Percentiles rank a stretch among this genome's conserved stretches.
phyloP scores from a whole-genome alignment of 2,113 vertebrate genomes.

The Myotis davidii region DNA sequence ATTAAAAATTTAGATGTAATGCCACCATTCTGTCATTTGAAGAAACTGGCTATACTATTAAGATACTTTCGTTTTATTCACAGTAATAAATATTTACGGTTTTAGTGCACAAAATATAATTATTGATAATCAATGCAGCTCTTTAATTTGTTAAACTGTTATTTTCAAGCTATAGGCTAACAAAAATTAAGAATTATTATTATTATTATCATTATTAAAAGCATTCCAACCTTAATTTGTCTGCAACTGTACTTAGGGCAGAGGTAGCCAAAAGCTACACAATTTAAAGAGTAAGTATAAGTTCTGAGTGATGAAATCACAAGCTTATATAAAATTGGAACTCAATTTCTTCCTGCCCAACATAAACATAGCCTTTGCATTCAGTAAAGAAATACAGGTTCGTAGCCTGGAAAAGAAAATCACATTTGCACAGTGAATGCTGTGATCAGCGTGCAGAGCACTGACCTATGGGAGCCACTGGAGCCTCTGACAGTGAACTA shows the following conservation, averaged over 20 bases:
- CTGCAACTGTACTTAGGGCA: neutral
- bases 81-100: conserved; percentile 59
- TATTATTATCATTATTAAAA: neutral
- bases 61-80: conserved; percentile 45
- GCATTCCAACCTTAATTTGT: conserved; percentile 41
- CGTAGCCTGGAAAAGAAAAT: neutral
- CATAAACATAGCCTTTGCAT: neutral
- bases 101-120: conserved; percentile 44
- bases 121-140: conserved; percentile 44
- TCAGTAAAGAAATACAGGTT: conserved; percentile 32
- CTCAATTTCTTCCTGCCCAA: conserved; percentile 35
- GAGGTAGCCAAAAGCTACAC: conserved; percentile 28
- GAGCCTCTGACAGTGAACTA: neutral
- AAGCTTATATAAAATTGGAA: neutral
- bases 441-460: neutral
- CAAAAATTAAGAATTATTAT: neutral
- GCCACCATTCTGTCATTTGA: conserved; percentile 44
- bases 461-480: neutral
- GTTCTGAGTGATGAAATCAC: neutral
- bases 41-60: neutral
- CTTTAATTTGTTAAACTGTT: conserved; percentile 34
- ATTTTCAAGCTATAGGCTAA: conserved; percentile 56
- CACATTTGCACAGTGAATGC: neutral
- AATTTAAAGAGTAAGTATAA: conserved; percentile 17
- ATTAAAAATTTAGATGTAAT: neutral